Evolutionary conservation across 2,797 vertebrate genomes (phyloP), one percentile per base, ranked within the genome.

Genomic region (Rhinatrema bivittatum): DNA sequence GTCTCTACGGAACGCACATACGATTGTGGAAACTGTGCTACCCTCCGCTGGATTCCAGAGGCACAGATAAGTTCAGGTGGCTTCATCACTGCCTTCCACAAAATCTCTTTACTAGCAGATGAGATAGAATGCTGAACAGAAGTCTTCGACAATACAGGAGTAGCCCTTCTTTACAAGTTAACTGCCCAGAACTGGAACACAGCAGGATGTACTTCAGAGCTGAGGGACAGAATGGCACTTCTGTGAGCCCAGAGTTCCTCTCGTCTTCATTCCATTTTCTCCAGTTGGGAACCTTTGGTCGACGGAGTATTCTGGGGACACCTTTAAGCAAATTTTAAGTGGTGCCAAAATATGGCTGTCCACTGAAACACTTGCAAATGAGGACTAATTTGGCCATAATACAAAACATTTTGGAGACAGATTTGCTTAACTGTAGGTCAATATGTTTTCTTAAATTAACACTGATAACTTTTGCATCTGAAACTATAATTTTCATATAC

Each of bases 331-430:
- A 98, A 56, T 94, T 99, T 68, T 98, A 62, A 96, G 87, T n/a
- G 94, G 92, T 52, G 92, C 94, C 53, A 95, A 84, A 62, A 95
- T 91, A 59, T 98, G 94, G 94, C 75, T 98, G 33, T 98, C 96
- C 26, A 98, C 93, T 0, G 94, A 99, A 81, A 97, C 94, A 0
- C 84, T 99, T 23, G 86, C 87, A 38, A 94, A 87, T 12, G 96
- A 99, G 57, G 76, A 86, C 61, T 86, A 20, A 79, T 20, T 1
- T 1, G 16, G n/a, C 19, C 5, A 21, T 4, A 2, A 24, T 13
- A 46, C 39, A 17, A 37, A 18, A 56, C 29, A 7, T 36, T 17
- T 32, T 21, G 32, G 36, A 15, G 29, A 41, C 50, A n/a, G n/a
- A n/a, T n/a, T n/a, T n/a, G n/a, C n/a, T n/a, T n/a, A 4, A 25